phyloP scores from a whole-genome alignment of 2,888 invertebrate species.

The Buathra laborator region DNA sequence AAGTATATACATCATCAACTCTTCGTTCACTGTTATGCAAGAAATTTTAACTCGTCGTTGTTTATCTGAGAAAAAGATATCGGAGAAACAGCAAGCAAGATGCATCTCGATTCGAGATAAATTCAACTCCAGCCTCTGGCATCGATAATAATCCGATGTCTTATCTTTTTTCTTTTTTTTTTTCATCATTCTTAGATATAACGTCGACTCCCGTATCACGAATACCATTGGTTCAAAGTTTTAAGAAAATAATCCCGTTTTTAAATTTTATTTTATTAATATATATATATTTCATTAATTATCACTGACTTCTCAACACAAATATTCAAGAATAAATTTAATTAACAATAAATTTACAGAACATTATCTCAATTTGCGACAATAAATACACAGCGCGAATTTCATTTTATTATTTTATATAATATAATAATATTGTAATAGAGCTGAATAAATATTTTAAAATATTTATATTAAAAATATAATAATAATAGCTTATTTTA shows the following conservation, averaged over 20 bases:
- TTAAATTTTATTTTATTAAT: too few species aligned
- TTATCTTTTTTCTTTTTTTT: not conserved
- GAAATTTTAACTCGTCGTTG: constrained; percentile 35
- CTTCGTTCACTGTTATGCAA: constrained; percentile 23
- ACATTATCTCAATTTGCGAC: too few species aligned
- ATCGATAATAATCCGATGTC: constrained; percentile 4
- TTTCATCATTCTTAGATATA: constrained; percentile 3
- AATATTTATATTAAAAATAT: not conserved
- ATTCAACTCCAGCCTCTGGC: not conserved
- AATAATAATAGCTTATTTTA: too few species aligned
- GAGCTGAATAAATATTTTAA: not conserved
- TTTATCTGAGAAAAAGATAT: not conserved
- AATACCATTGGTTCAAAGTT: too few species aligned
- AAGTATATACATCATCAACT: constrained; percentile 20
- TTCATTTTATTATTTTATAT: too few species aligned
- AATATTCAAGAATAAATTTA: too few species aligned
- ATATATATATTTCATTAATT: too few species aligned
- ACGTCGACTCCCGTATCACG: not conserved
- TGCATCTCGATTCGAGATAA: constrained; percentile 18
- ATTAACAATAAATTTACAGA: too few species aligned
- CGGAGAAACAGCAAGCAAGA: constrained; percentile 19
- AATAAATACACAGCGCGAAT: too few species aligned
- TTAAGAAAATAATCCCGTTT: too few species aligned
- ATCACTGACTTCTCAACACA: too few species aligned
- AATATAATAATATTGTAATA: too few species aligned